Base-by-base conservation (phyloP, 2,888 invertebrate genomes). In the Gisinianus flammeolus region DNA sequence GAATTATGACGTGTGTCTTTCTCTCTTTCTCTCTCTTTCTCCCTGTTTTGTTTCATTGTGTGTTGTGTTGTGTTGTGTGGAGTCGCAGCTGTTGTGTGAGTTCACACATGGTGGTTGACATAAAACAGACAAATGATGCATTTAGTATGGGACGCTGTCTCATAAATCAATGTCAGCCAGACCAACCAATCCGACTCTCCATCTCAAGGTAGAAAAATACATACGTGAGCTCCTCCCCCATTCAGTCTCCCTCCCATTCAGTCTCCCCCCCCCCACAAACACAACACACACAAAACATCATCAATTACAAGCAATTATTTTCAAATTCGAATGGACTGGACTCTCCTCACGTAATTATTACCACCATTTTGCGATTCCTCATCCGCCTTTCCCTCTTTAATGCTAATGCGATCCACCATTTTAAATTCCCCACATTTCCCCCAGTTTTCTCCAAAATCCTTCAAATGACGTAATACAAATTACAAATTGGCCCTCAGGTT, bases 81-180 rank as follows among this genome's bases (percentile, higher is more conserved):
- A 33, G 24, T 30, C 62, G 73, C 62, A 73, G 58, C 62, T 73
- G 62, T 22, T 73, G 35, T 72, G 58, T 62, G 62, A 62, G 56
- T 73, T 73, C 62, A 62, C 73, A 73, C 73, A 73, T 73, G 73
- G 56, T 73, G 24, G 73, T 73, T 73, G 73, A 73, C 73, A 73
- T 33, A 31, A 62, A 62, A 33, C 73, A 73, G 73, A 73, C 73
- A 73, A 73, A 73, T 73, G 73, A 73, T 73, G 33, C 56, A 73
- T 73, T 64, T 64, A 73, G 64, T 73, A 54, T 52, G 19, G 28
- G 70, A 62, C 35, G 26, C 73, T 33, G 56, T 73, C 73, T 73
- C 62, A 73, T 73, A 73, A 73, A 73, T 73, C 73, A 73, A 73
- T 73, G 73, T 73, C 73, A 73, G 44, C 19, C 44, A 44, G 3